Base-by-base conservation (phyloP, 2,797 vertebrate species). In the Pangasius djambal region DNA sequence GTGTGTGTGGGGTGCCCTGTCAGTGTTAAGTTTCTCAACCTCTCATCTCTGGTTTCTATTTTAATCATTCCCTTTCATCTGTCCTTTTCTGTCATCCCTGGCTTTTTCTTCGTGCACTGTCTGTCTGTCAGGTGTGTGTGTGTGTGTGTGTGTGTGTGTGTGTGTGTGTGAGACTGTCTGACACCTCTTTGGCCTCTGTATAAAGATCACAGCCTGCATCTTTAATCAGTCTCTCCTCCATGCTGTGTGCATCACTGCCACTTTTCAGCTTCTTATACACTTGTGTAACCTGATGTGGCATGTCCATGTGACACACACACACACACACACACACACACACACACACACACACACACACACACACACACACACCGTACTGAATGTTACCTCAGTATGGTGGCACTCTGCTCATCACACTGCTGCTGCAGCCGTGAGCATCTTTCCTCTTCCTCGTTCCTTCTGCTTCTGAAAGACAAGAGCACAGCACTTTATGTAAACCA, bases 41-140 rank as follows among this genome's bases (percentile, higher is more conserved):
- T 89, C 84, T 89, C 72, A 77, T 85, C 82, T 50, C 16, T 1
- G 1, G 82, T 77, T 63, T 89, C 72, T 79, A 4, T 88, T 59
- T 89, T 50, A 84, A 83, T 44, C 74, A 65, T 65, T 79, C 74
- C 28, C 88, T 85, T 81, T 79, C 34, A 86, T 79, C 74, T 83
- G 65, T 87, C 77, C 55, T 81, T 59, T 81, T 70, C 75, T 79
- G 34, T 70, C 87, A 59, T 22, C 82, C 44, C 84, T 61, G 1
- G 6, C 52, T 89, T 89, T 55, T 92, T 93, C 90, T 87, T 82
- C 89, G 88, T 91, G 31, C 55, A 37, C 50, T 34, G 6, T 78
- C 28, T 16, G 15, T 31, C 7, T 55, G 52, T 57, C 31, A 34
- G 6, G 89, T 88, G 82, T 72, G 86, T 65, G 74, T 87, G 50